Evolutionary conservation across 2,888 invertebrate genomes (phyloP).

Genomic region (Auanema sp.): DNA sequence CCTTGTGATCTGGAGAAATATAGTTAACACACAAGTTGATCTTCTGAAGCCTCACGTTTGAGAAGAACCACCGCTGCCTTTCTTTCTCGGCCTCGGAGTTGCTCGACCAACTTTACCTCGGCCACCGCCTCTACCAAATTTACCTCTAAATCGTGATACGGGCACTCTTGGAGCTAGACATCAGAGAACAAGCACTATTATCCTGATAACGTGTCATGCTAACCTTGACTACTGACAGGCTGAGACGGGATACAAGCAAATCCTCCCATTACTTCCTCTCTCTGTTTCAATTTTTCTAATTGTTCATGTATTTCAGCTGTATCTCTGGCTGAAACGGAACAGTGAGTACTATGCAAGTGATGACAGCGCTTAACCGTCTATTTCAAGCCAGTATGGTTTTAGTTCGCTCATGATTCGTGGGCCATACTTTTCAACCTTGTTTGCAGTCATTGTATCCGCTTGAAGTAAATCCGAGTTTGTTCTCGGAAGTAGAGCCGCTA

Average conservation of each 20-base stretch:
- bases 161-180: too few species aligned
- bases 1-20: too few species aligned
- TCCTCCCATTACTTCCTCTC: conserved; percentile 35
- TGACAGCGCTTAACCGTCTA: conserved; percentile 41
- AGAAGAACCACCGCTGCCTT: too few species aligned
- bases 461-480: conserved; percentile 61
- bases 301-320: conserved; percentile 44
- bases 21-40: too few species aligned
- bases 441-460: conserved; percentile 54
- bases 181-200: too few species aligned
- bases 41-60: too few species aligned
- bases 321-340: conserved; percentile 36
- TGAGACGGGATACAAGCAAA: conserved; percentile 24
- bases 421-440: conserved; percentile 48
- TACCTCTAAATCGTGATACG: too few species aligned
- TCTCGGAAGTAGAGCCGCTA: conserved; percentile 59
- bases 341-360: background rate
- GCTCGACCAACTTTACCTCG: too few species aligned
- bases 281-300: conserved; percentile 42
- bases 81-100: too few species aligned
- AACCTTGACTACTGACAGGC: background rate
- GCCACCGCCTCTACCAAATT: too few species aligned
- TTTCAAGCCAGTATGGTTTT: conserved; percentile 46
- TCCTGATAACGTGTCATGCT: too few species aligned
- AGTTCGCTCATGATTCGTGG: conserved; percentile 47